These are phyloP conservation scores for Columba janthina DNA, from an alignment of 2,113 vertebrate species.

Conservation along the genomic window DNA sequence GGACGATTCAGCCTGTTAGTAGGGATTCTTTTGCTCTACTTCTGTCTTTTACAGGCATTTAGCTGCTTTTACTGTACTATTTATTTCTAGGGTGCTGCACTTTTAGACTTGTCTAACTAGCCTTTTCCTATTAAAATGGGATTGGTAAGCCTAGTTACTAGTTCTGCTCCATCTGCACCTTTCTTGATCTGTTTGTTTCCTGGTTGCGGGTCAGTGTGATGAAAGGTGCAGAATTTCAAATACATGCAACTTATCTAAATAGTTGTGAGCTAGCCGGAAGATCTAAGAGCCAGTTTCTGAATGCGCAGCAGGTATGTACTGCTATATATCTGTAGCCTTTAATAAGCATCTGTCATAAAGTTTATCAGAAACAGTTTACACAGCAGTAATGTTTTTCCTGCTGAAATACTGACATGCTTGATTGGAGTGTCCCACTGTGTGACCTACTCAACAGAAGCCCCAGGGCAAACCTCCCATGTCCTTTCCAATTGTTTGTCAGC, in stretches of 20 bases:
- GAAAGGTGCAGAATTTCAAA: neutral
- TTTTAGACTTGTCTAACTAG: neutral
- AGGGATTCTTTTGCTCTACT: neutral
- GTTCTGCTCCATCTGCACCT: neutral
- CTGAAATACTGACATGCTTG: neutral
- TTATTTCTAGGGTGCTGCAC: neutral
- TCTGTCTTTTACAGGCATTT: slow-evolving; percentile 20
- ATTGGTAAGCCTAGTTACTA: neutral
- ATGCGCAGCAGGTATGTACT: neutral
- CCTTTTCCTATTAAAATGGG: neutral
- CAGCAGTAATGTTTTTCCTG: neutral
- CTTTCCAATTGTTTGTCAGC: neutral
- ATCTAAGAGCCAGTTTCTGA: neutral
- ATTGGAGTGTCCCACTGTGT: neutral
- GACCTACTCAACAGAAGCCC: neutral
- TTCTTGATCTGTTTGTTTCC: neutral
- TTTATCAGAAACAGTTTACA: neutral
- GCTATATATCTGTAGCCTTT: neutral
- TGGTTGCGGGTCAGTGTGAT: neutral
- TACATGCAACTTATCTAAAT: neutral
- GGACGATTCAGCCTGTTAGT: neutral
- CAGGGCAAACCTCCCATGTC: neutral
- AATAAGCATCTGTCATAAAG: neutral
- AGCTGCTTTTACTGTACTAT: neutral
- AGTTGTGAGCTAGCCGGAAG: neutral